Base-by-base conservation (phyloP, 2,888 invertebrate genomes). In the Cyaniris semiargus region DNA sequence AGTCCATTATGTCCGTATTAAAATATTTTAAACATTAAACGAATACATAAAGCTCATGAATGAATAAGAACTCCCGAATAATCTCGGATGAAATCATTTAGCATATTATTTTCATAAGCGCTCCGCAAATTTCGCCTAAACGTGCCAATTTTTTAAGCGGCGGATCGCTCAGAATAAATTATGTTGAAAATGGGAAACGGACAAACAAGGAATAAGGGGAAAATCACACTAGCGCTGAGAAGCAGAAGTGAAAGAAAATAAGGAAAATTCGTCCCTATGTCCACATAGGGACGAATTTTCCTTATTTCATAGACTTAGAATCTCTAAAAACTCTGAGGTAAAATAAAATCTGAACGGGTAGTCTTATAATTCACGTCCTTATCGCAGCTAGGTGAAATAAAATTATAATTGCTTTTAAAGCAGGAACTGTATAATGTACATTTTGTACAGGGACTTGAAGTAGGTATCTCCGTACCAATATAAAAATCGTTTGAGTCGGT, bases 101-200 rank as follows among this genome's bases (percentile, higher is more conserved):
- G 89, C 90, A 92, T 93, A 93, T 91, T 91, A 91, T 90, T 89
- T 89, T 90, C 88, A 90, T 91, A 86, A 83, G 79, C 85, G 84
- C 82, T 84, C 88, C 88, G 86, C 89, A 90, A 90, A 90, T 89
- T 89, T 90, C 87, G 87, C 86, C 87, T 89, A 89, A 90, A 89
- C 88, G 86, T 83, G 86, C 87, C 94, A 93, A 93, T 93, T 94
- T 94, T 93, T 94, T 92, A 93, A 93, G 90, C 91, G 93, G 94
- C 91, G 85, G 85, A 89, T 88, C 89, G 91, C 87, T 89, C 86
- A 90, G 92, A 92, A 93, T 94, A 91, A 93, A 93, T 93, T 93
- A 93, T 93, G 92, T 91, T 93, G 90, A 86, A 86, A 88, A 89
- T 87, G 88, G 85, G 87, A 87, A 86, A 86, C 87, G 90, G 89